Evolutionary conservation across 1,140 invertebrate species (phyloP).

Genomic region (Bombus affinis): DNA sequence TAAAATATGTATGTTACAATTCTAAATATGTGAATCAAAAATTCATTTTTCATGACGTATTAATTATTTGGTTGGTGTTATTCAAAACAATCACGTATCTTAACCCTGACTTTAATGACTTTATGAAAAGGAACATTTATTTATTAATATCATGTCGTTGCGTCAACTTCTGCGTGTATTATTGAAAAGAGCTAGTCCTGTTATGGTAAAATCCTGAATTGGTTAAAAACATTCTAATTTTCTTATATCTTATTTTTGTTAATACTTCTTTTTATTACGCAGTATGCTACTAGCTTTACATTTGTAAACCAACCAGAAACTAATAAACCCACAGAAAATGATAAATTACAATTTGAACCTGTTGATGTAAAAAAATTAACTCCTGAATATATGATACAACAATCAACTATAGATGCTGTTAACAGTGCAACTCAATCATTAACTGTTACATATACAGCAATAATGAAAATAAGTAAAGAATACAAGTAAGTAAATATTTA

Average conservation of each 20-base stretch:
- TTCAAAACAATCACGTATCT: not conserved
- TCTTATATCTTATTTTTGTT: constrained; percentile 2
- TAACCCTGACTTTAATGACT: constrained; percentile 25
- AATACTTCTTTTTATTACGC: constrained; percentile 38
- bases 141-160: constrained; percentile 53
- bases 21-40: not conserved
- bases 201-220: constrained; percentile 53
- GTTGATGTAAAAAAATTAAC: constrained; percentile 70
- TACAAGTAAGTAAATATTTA: constrained; percentile 72
- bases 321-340: constrained; percentile 60
- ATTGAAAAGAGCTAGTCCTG: constrained; percentile 49
- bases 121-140: not conserved
- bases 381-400: constrained; percentile 78
- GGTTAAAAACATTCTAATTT: not conserved
- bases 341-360: constrained; percentile 70
- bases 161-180: constrained; percentile 52
- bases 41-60: not conserved
- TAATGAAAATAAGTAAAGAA: constrained; percentile 74
- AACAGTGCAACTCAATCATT: constrained; percentile 77
- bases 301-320: constrained; percentile 59
- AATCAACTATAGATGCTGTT: constrained; percentile 75
- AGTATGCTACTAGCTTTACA: constrained; percentile 65
- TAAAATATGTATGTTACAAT: not conserved
- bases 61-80: not conserved
- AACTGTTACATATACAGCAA: constrained; percentile 75